phyloP scores from a whole-genome alignment of 2,888 invertebrate species.

The Altica lythri region DNA sequence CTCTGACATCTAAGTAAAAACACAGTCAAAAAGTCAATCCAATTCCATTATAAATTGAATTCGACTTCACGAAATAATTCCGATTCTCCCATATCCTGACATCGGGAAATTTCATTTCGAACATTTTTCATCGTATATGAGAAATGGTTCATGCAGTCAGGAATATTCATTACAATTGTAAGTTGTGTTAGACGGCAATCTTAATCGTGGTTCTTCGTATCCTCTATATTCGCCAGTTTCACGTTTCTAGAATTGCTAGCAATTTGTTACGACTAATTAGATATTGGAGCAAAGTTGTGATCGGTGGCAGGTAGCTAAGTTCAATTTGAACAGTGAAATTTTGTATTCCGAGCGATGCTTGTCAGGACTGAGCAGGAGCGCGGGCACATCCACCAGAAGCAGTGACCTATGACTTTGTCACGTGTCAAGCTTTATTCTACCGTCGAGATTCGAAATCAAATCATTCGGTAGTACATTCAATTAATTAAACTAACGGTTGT shows the following conservation, averaged over 20 bases:
- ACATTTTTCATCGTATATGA: constrained; percentile 29
- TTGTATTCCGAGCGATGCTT: constrained; percentile 45
- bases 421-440: constrained; percentile 46
- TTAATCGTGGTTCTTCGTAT: constrained; percentile 30
- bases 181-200: constrained; percentile 31
- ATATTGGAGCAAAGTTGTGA: constrained; percentile 38
- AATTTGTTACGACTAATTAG: constrained; percentile 46
- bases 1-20: constrained; percentile 2
- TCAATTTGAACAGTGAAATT: constrained; percentile 39
- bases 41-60: constrained; percentile 27
- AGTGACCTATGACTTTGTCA: constrained; percentile 52
- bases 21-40: constrained; percentile 19
- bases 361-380: constrained; percentile 25
- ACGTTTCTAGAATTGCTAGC: constrained; percentile 41
- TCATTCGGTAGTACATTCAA: constrained; percentile 44
- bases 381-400: constrained; percentile 41
- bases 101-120: constrained; percentile 25
- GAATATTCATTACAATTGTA: constrained; percentile 32
- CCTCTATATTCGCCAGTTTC: constrained; percentile 32
- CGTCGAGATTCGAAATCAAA: constrained; percentile 48
- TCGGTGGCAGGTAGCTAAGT: constrained; percentile 42
- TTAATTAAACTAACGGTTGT: constrained; percentile 35
- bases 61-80: constrained; percentile 26
- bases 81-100: constrained; percentile 20
- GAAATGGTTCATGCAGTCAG: constrained; percentile 27